Percentiles rank a stretch among this genome's conserved stretches.
Evolutionary conservation across 2,113 vertebrate species (phyloP).

Genomic region (Mola mola): DNA sequence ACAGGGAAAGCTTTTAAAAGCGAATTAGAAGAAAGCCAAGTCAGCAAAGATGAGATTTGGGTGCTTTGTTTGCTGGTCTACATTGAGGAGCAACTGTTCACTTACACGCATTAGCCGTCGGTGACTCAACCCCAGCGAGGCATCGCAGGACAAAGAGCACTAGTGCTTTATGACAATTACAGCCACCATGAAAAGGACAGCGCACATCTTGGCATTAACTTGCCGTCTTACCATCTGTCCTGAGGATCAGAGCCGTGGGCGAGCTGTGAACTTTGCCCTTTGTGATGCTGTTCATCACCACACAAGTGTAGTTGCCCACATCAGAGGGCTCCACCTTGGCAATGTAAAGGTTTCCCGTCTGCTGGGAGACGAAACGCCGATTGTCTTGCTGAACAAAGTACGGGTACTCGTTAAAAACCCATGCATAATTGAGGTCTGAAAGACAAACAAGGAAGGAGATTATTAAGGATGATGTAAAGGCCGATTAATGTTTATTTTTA

Average conservation of each 20-base stretch:
- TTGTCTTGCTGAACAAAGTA: slow-evolving; percentile 92
- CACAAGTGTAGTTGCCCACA: slow-evolving; percentile 92
- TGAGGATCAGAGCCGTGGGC: slow-evolving; percentile 88
- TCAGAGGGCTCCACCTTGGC: slow-evolving; percentile 91
- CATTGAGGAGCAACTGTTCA: slow-evolving; percentile 58
- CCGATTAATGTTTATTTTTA: neutral
- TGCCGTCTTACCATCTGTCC: slow-evolving; percentile 86
- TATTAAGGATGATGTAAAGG: slow-evolving; percentile 6
- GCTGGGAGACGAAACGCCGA: slow-evolving; percentile 92
- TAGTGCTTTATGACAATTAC: slow-evolving; percentile 38
- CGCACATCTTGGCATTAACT: slow-evolving; percentile 7
- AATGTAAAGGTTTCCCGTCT: slow-evolving; percentile 93
- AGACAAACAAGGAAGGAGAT: slow-evolving; percentile 10
- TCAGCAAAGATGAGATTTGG: slow-evolving; percentile 67
- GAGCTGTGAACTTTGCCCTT: slow-evolving; percentile 87
- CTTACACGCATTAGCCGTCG: slow-evolving; percentile 53
- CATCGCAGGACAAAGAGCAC: slow-evolving; percentile 45
- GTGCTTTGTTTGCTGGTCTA: slow-evolving; percentile 69
- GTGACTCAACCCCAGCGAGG: slow-evolving; percentile 49
- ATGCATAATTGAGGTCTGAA: slow-evolving; percentile 88
- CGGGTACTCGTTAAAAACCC: slow-evolving; percentile 93
- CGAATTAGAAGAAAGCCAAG: slow-evolving; percentile 62
- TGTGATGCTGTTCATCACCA: slow-evolving; percentile 85
- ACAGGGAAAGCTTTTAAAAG: slow-evolving; percentile 69
- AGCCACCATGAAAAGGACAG: slow-evolving; percentile 39